Base-by-base conservation (phyloP, 2,797 vertebrate genomes). In the Rhabdophis nuchalis region DNA sequence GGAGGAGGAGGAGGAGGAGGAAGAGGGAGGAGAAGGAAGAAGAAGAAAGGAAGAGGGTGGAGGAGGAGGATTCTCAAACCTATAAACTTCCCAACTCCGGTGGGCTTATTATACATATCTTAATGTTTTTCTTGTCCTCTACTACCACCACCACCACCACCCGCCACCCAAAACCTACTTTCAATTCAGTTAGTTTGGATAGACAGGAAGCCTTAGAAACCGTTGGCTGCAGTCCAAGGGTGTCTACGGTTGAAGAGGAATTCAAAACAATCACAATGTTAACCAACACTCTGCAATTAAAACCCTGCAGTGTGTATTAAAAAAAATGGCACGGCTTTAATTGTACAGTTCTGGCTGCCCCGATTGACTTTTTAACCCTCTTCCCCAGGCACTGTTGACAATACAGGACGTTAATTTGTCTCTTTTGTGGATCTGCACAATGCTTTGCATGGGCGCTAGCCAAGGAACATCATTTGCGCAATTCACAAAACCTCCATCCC, bases 81-180 rank as follows among this genome's bases (percentile, higher is more conserved):
- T 52, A 52, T 52, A 10, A 52, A 10, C 52, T 57, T 18, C 57
- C 18, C 57, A 58, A 58, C 57, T 58, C 20, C 6, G 16, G 20
- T 58, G 57, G 20, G 16, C 29, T 64, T 64, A 12, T 64, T 64
- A n/a, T 64, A 61, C 11, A 61, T n/a, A 64, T n/a, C 4, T 64
- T 64, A 64, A 14, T 64, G n/a, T 64, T 29, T 64, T n/a, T 64
- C 61, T 64, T 64, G 9, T 60, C 4, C 5, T n/a, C n/a, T n/a
- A 50, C 4, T 6, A 0, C 46, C 46, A 5, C 46, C 5, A 5
- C 46, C 46, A 5, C 9, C 23, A 1, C 3, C 29, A n/a, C 1
- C 61, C 4, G 0, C 12, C 25, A 6, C 13, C 2, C 58, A 25
- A 60, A n/a, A 14, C 0, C 64, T 68, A 68, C 13, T 32, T 68